Evolutionary conservation across 2,797 vertebrate genomes (phyloP).

Genomic region (Clarias laeviceps): DNA sequence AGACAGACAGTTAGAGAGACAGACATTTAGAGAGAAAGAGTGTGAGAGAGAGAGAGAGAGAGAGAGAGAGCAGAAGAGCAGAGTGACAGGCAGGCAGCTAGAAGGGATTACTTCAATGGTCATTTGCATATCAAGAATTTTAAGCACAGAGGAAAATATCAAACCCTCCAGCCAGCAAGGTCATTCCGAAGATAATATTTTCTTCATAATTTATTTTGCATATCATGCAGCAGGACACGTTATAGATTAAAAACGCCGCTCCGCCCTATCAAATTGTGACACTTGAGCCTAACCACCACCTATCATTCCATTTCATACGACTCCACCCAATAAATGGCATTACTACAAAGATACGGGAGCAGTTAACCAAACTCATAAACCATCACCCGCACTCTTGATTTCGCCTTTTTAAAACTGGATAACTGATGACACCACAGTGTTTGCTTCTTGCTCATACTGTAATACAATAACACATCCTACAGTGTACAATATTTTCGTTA

Average conservation of each 20-base stretch:
- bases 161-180: constrained; percentile 82
- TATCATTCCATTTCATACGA: constrained; percentile 63
- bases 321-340: constrained; percentile 58
- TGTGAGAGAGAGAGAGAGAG: constrained; percentile 43
- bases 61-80: constrained; percentile 26
- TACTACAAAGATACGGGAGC: constrained; percentile 51
- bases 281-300: constrained; percentile 63
- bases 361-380: constrained; percentile 50
- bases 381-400: constrained; percentile 15
- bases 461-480: background rate
- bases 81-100: constrained; percentile 56
- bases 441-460: background rate
- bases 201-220: constrained; percentile 79
- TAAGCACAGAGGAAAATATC: constrained; percentile 77
- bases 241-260: constrained; percentile 75
- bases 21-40: constrained; percentile 38
- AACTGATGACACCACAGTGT: background rate
- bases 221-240: constrained; percentile 74
- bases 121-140: constrained; percentile 81
- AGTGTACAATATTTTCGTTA: background rate
- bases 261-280: constrained; percentile 74
- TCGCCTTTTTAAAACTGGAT: background rate
- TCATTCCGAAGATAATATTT: constrained; percentile 80
- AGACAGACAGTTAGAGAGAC: background rate
- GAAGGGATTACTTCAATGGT: constrained; percentile 74